Evolutionary conservation across 1,140 invertebrate genomes (phyloP).

Genomic region (Diorhabda sublineata): DNA sequence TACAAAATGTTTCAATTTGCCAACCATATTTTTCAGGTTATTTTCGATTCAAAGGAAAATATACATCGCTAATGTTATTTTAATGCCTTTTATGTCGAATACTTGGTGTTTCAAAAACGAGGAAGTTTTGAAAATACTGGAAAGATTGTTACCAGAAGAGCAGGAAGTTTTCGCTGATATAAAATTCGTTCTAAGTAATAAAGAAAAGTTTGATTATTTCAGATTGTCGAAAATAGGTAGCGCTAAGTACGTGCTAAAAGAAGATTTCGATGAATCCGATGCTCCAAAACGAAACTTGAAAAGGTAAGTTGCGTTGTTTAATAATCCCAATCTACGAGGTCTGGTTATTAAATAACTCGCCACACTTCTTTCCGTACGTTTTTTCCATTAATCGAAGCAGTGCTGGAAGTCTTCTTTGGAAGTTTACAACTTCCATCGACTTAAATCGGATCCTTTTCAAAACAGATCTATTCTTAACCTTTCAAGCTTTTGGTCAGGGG

Average conservation of each 20-base stretch:
- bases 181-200: slow-evolving; percentile 45
- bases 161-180: not conserved
- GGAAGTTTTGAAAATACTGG: slow-evolving; percentile 55
- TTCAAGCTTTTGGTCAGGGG: too few relatives aligned
- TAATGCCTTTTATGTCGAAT: slow-evolving; percentile 74
- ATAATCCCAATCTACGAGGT: too few relatives aligned
- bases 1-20: too few relatives aligned
- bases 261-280: not conserved
- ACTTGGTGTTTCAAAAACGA: slow-evolving; percentile 78
- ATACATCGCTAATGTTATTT: slow-evolving; percentile 66
- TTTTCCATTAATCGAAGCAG: too few relatives aligned
- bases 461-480: too few relatives aligned
- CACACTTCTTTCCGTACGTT: too few relatives aligned
- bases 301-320: too few relatives aligned
- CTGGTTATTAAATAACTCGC: too few relatives aligned
- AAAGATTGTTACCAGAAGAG: not conserved
- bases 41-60: slow-evolving; percentile 77
- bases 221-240: not conserved
- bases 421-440: too few relatives aligned
- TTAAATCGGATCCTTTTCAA: too few relatives aligned
- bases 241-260: not conserved
- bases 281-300: too few relatives aligned
- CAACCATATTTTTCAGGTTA: slow-evolving; percentile 54
- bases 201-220: slow-evolving; percentile 48
- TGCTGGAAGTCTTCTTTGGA: too few relatives aligned